phyloP scores from a whole-genome alignment of 2,888 invertebrate genomes.

The Myathropa florea region DNA sequence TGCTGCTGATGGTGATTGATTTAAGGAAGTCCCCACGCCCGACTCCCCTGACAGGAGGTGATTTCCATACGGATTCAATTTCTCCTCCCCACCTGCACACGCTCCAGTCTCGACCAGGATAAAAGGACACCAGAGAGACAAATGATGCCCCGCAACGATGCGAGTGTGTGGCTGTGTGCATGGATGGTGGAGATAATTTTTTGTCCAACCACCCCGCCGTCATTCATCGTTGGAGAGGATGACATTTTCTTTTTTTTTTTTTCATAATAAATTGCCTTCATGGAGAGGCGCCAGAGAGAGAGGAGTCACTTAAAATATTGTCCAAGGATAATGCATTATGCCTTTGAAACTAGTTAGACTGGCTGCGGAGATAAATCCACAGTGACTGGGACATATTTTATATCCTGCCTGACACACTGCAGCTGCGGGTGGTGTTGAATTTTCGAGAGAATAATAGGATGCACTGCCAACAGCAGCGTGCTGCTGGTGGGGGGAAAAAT shows the following conservation, averaged over 20 bases:
- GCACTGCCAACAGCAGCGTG: neutral
- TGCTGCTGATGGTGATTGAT: conserved; percentile 30
- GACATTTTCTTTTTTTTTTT: neutral
- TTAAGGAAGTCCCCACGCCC: neutral
- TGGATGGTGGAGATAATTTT: neutral
- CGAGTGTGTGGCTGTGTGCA: neutral
- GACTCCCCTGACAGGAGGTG: conserved; percentile 7
- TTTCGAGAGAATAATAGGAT: neutral
- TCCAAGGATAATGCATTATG: conserved; percentile 35
- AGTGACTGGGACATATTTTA: neutral
- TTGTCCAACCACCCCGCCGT: neutral
- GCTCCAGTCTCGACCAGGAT: neutral
- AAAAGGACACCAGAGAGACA: neutral
- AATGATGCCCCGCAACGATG: neutral
- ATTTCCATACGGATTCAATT: conserved; percentile 14
- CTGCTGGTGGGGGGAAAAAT: neutral
- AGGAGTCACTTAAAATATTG: conserved; percentile 30
- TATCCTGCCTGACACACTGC: neutral
- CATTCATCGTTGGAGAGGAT: conserved; percentile 6
- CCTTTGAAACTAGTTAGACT: neutral
- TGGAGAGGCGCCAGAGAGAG: neutral
- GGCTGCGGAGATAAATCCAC: neutral
- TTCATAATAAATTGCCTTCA: conserved; percentile 23
- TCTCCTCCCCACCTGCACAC: neutral
- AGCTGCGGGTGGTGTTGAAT: neutral